Evolutionary conservation across 2,888 invertebrate species (phyloP), one percentile per base, ranked within the genome.

Genomic region (Brenthis daphne): DNA sequence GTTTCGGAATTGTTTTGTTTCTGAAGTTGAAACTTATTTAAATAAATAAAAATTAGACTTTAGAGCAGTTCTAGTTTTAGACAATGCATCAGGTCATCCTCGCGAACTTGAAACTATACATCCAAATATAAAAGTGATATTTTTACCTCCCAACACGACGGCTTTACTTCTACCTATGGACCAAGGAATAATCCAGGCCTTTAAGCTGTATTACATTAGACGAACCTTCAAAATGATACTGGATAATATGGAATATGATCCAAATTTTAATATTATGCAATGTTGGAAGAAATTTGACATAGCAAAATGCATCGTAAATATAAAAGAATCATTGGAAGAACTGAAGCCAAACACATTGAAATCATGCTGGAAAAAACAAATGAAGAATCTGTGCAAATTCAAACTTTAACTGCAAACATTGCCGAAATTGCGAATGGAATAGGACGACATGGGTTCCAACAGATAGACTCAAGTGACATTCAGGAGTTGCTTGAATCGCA

Each of bases 111-210:
- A 74, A 73, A 69, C 68, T 69, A 73, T 72, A 70, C 71, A 77
- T 69, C 71, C 71, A 64, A 68, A 72, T 67, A 69, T 76, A 55
- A 72, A 71, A 68, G 20, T 74, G 16, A 60, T 61, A 67, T 74
- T 76, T 73, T 73, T 74, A 71, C 75, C 74, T 65, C 71, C 74
- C 29, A 74, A 76, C 58, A 73, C 69, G 68, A 75, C 74, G 68
- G 69, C 75, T 73, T 75, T 77, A 69, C 75, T 78, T 73, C 75
- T 77, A 75, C 74, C 75, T 69, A 74, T 75, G 75, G 74, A 76
- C 71, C 76, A 75, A 76, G 74, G 75, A 68, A 74, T 77, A 73
- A 76, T 76, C 65, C 72, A 75, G 68, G 73, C 68, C 70, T 76
- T 74, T 73, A 74, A 76, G 72, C 71, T 75, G 64, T 72, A 75